Evolutionary conservation across 1,140 invertebrate species (phyloP).

Genomic region (Aradophagus sp.): DNA sequence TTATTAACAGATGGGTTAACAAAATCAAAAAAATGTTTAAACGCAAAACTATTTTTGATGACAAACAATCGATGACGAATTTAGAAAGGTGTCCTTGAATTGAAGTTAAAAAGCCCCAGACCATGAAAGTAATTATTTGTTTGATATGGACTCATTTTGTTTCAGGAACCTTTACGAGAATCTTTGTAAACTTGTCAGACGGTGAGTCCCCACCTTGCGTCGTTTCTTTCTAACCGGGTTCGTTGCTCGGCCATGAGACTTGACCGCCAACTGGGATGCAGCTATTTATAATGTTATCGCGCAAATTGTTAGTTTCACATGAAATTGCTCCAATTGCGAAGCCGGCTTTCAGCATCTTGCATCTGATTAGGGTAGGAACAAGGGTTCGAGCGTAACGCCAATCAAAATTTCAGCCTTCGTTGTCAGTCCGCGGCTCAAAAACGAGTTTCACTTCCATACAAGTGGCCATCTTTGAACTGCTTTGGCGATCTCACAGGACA

Average conservation of each 20-base stretch:
- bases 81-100: too few relatives aligned
- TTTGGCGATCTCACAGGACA: too few relatives aligned
- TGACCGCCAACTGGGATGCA: conserved; percentile 36
- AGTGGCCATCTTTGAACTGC: too few relatives aligned
- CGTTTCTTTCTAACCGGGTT: conserved; percentile 48
- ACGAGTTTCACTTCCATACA: too few relatives aligned
- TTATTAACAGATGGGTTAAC: too few relatives aligned
- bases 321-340: conserved; percentile 53
- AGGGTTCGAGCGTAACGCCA: conserved; percentile 17
- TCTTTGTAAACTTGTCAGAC: conserved; percentile 35
- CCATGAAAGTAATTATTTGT: too few relatives aligned
- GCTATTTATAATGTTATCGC: conserved; percentile 55
- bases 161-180: conserved; percentile 19
- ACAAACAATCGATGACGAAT: too few relatives aligned
- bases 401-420: conserved; percentile 10
- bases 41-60: too few relatives aligned
- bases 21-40: too few relatives aligned
- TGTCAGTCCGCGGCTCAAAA: too few relatives aligned
- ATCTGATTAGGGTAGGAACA: conserved; percentile 28
- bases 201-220: conserved; percentile 32
- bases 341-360: conserved; percentile 20
- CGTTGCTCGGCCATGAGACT: conserved; percentile 60
- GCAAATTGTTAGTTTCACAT: conserved; percentile 55
- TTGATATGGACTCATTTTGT: too few relatives aligned
- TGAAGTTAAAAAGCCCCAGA: too few relatives aligned